Conservation (phyloP, 2,888 invertebrate genomes). For the Neoaliturus tenellus region DNA sequence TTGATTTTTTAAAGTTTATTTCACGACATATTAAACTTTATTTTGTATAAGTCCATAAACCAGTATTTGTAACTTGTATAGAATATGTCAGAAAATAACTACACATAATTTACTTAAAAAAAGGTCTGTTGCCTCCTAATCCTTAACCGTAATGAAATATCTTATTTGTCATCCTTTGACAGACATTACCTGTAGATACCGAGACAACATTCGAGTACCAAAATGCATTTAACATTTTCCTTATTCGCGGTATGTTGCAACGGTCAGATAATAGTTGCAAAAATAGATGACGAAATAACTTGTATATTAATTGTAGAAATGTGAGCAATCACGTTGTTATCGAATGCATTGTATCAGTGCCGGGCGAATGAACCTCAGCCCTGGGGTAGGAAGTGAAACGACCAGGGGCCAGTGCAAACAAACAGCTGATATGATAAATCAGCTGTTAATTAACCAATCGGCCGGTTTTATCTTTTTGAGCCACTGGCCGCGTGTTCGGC, state of each 20-base stretch:
- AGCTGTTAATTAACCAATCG: slow-evolving; percentile 3
- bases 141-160: too few relatives aligned
- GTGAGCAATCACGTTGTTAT: slow-evolving; percentile 47
- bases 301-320: neutral
- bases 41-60: too few relatives aligned
- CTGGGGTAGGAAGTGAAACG: neutral
- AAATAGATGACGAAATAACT: neutral
- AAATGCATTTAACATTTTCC: neutral
- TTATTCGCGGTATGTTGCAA: neutral
- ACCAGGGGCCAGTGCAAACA: slow-evolving; percentile 15
- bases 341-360: slow-evolving; percentile 55
- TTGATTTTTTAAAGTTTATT: neutral
- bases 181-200: too few relatives aligned
- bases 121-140: too few relatives aligned
- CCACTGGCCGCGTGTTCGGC: neutral
- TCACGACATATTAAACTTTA: neutral
- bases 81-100: too few relatives aligned
- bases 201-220: too few relatives aligned
- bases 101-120: too few relatives aligned
- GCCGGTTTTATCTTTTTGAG: neutral
- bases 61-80: too few relatives aligned
- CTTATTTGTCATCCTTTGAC: too few relatives aligned
- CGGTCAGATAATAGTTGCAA: neutral
- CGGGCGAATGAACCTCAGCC: neutral
- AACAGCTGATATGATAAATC: neutral